These are phyloP conservation scores for Zingel zingel DNA, from an alignment of 2,113 vertebrate genomes.

Conservation along the genomic window DNA sequence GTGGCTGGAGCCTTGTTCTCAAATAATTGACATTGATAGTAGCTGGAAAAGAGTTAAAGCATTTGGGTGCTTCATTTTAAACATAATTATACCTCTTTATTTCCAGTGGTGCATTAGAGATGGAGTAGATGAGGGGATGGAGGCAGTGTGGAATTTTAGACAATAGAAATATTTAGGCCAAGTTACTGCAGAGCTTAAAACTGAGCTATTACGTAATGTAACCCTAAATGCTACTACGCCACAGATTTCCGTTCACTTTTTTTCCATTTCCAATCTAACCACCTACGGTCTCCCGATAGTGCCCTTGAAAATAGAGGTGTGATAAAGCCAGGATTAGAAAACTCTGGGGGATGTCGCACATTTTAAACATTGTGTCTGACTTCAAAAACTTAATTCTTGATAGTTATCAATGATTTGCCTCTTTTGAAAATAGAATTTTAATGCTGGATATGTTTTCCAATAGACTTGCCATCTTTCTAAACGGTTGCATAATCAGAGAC, in stretches of 20 bases:
- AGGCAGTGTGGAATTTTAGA: constrained; percentile 37
- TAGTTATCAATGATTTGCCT: constrained; percentile 23
- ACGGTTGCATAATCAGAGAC: no score
- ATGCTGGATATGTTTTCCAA: not conserved
- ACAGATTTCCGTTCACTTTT: constrained; percentile 56
- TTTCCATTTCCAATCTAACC: constrained; percentile 56
- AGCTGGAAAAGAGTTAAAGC: not conserved
- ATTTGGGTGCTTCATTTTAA: not conserved
- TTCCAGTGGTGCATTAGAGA: constrained; percentile 10
- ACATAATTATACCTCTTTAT: constrained; percentile 10
- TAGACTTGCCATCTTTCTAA: not conserved
- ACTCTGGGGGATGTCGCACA: constrained; percentile 24
- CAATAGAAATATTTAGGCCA: constrained; percentile 55
- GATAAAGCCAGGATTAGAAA: constrained; percentile 45
- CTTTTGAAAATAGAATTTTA: not conserved
- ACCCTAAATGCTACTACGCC: constrained; percentile 55
- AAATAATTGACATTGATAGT: constrained; percentile 26
- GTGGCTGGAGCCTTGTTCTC: not conserved
- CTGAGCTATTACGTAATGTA: constrained; percentile 54
- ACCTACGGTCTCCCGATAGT: constrained; percentile 60
- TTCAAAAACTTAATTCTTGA: constrained; percentile 20
- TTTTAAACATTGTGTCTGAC: constrained; percentile 15
- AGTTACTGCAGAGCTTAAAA: constrained; percentile 42
- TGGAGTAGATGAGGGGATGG: constrained; percentile 22
- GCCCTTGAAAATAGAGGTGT: constrained; percentile 40